Evolutionary conservation across 2,888 invertebrate species (phyloP).

Genomic region (Leuctra nigra): DNA sequence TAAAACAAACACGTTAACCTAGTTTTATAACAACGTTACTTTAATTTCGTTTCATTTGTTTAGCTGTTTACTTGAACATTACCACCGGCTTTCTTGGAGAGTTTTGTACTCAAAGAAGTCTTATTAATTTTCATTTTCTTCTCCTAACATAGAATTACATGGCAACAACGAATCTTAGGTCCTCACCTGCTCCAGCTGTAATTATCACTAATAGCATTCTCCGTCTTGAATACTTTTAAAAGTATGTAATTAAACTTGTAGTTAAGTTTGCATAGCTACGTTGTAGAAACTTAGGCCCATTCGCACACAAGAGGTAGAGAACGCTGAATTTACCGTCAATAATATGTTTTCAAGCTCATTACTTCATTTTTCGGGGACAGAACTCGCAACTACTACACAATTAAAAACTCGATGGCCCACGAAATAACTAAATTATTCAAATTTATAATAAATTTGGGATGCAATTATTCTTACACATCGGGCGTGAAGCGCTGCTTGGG

Average conservation of each 20-base stretch:
- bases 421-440: too few species aligned
- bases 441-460: too few species aligned
- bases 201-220: slow-evolving; percentile 9
- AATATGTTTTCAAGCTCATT: too few species aligned
- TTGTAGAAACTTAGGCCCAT: too few species aligned
- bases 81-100: not conserved
- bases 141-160: not conserved
- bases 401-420: too few species aligned
- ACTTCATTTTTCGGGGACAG: too few species aligned
- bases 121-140: not conserved
- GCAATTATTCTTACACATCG: too few species aligned
- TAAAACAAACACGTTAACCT: slow-evolving; percentile 8
- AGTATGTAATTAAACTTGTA: slow-evolving; percentile 7
- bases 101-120: not conserved
- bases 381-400: too few species aligned
- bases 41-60: slow-evolving; percentile 12
- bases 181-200: not conserved
- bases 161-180: not conserved
- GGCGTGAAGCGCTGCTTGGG: too few species aligned
- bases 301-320: too few species aligned
- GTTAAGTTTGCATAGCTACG: not conserved
- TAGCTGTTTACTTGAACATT: slow-evolving; percentile 15
- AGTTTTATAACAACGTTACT: slow-evolving; percentile 9
- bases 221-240: slow-evolving; percentile 9
- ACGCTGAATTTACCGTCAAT: too few species aligned